These are phyloP conservation scores for Meiosimyza platycephala DNA, from an alignment of 2,888 invertebrate genomes.

Conservation along the genomic window DNA sequence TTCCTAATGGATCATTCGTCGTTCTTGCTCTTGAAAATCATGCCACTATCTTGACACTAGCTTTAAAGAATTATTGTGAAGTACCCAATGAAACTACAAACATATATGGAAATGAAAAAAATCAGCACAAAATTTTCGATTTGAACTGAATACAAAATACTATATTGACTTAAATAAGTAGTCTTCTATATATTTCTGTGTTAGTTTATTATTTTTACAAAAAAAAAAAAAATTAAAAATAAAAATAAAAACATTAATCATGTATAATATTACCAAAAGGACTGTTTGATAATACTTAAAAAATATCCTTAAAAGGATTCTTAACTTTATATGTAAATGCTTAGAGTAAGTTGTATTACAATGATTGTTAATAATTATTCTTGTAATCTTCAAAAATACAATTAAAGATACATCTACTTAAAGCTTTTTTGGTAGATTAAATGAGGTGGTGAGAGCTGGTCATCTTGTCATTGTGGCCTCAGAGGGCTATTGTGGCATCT, in stretches of 20 bases:
- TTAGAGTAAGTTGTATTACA: too few relatives aligned
- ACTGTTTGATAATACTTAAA: background rate
- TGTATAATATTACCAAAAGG: background rate
- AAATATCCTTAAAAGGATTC: constrained; percentile 4
- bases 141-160: constrained; percentile 55
- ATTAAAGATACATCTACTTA: too few relatives aligned
- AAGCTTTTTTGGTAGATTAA: too few relatives aligned
- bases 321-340: too few relatives aligned
- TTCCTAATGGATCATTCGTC: constrained; percentile 78
- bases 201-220: too few relatives aligned
- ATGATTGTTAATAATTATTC: too few relatives aligned
- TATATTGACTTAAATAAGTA: too few relatives aligned
- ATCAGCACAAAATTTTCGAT: constrained; percentile 72
- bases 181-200: too few relatives aligned
- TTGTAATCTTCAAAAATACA: too few relatives aligned
- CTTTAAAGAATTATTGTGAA: constrained; percentile 68
- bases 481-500: too few relatives aligned
- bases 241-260: background rate
- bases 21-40: constrained; percentile 78
- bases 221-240: constrained; percentile 9
- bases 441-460: too few relatives aligned
- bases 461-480: too few relatives aligned
- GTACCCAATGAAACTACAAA: constrained; percentile 56
- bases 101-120: constrained; percentile 71
- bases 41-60: constrained; percentile 74